These are phyloP conservation scores for Agrilus mali DNA, from an alignment of 2,888 invertebrate genomes.

Conservation along the genomic window DNA sequence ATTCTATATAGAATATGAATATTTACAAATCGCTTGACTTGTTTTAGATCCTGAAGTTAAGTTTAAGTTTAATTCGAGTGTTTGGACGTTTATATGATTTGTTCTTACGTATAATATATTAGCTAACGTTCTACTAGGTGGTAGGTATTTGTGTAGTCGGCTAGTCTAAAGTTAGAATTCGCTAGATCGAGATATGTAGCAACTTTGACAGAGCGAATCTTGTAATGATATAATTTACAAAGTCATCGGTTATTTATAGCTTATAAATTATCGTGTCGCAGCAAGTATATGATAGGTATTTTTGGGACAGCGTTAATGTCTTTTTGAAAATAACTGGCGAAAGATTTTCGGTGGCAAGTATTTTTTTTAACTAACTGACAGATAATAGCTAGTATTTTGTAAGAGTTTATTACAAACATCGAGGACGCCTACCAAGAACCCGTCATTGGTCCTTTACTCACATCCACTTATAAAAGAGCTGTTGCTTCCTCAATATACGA, in stretches of 20 bases:
- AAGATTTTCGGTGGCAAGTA: conserved; percentile 16
- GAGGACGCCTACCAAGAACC: too few species aligned
- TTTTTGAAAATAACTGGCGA: conserved; percentile 25
- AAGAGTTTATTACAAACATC: conserved; percentile 6
- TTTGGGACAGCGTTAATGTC: conserved; percentile 18
- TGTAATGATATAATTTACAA: conserved; percentile 24
- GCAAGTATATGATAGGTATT: conserved; percentile 17
- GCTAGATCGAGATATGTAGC: conserved; percentile 11
- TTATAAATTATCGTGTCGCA: conserved; percentile 24
- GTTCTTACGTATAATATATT: too few species aligned
- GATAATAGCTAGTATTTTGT: conserved; percentile 11
- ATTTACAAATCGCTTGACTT: too few species aligned
- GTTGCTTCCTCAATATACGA: too few species aligned
- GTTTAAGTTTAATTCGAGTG: too few species aligned
- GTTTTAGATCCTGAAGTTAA: too few species aligned
- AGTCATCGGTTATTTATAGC: conserved; percentile 25
- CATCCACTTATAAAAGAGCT: too few species aligned
- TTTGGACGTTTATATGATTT: too few species aligned
- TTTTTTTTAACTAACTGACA: conserved; percentile 8
- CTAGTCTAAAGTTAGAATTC: conserved; percentile 13
- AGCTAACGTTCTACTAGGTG: too few species aligned
- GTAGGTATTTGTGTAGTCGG: not conserved
- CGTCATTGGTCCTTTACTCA: too few species aligned
- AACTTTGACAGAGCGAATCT: conserved; percentile 22
- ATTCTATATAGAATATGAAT: too few species aligned